Base-by-base conservation (phyloP, 2,113 vertebrate genomes). In the Pterocles gutturalis region DNA sequence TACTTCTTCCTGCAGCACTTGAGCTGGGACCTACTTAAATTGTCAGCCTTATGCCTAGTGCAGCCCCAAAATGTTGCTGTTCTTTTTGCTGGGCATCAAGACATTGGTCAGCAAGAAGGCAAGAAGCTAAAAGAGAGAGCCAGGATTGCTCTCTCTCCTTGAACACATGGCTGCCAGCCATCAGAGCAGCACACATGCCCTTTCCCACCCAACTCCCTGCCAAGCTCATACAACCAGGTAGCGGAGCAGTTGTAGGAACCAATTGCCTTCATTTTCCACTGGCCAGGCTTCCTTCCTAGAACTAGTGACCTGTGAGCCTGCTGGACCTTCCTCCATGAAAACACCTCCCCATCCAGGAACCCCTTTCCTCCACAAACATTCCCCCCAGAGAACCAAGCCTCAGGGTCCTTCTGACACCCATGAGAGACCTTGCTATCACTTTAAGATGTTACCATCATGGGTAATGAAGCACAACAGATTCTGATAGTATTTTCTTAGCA, bases 101-200 rank as follows among this genome's bases (percentile, higher is more conserved):
- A 85, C 36, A 26, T 48, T 45, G 43, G 22, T 57, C 26, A 62
- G 21, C 15, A 25, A 5, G 31, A 72, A 61, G n/a, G 10, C 10
- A 36, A 58, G 46, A 33, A 41, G 65, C n/a, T n/a, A n/a, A n/a
- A n/a, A n/a, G n/a, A n/a, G n/a, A n/a, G n/a, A n/a, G n/a, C 41
- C 36, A 62, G 41, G 60, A 54, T 71, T 67, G 41, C 61, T 17
- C 16, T 17, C 55, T 76, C 28, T 41, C 17, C 33, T 24, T 12
- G 17, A 65, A 70, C 7, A 6, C 51, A 25, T 6, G 5, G 17
- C 48, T 34, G 55, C 31, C 31, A 84, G 34, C n/a, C 26, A 58
- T 9, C 0, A 0, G 22, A 78, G 36, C 43, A 58, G 16, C 53
- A 61, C 13, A 20, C 12, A 5, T 11, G 7, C 6, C 41, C 28